Evolutionary conservation across 2,113 vertebrate species (phyloP).

Genomic region (Manacus vitellinus): DNA sequence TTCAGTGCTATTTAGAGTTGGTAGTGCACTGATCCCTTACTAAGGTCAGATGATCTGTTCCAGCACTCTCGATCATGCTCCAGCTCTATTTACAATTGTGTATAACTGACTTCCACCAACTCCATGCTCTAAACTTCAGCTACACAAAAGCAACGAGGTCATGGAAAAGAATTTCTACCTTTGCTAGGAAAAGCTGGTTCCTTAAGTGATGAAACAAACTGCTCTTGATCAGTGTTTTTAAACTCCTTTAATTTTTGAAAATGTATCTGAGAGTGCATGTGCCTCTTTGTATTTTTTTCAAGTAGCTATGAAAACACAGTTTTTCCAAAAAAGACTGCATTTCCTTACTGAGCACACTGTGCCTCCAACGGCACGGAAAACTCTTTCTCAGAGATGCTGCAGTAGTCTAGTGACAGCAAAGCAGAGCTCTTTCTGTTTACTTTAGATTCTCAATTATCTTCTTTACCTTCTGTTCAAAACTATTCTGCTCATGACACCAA

Average conservation of each 20-base stretch:
- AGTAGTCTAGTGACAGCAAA: background rate
- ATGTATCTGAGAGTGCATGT: background rate
- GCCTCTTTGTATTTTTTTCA: background rate
- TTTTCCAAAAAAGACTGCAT: background rate
- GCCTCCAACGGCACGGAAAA: background rate
- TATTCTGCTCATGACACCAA: background rate
- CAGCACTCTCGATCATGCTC: background rate
- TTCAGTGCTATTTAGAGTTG: background rate
- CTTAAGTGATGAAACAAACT: background rate
- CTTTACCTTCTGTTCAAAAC: background rate
- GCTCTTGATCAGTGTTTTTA: background rate
- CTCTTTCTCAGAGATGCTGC: background rate
- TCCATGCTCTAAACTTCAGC: background rate
- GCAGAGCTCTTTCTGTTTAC: background rate
- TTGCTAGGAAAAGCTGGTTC: background rate
- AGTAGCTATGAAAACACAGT: background rate
- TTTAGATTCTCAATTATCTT: background rate
- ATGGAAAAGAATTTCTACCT: background rate
- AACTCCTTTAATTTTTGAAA: background rate
- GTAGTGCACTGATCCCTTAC: background rate
- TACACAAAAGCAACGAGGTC: background rate
- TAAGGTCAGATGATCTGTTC: rapidly evolving
- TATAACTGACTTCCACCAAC: background rate
- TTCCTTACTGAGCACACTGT: background rate
- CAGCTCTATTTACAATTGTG: background rate